Conservation (phyloP, 2,113 vertebrate species). For the Phylloscopus whistleri region DNA sequence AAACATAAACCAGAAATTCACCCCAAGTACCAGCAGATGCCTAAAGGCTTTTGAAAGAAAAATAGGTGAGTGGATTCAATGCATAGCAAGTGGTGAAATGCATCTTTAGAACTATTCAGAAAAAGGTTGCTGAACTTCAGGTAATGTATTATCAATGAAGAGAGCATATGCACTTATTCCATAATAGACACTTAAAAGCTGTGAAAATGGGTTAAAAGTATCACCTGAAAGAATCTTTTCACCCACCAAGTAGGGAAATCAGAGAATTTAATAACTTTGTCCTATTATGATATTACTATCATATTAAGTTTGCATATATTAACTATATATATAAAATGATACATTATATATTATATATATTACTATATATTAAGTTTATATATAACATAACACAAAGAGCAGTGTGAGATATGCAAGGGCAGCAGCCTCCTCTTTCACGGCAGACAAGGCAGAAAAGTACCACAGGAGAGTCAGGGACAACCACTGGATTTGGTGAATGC, state of each 20-base stretch:
- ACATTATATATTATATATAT: neutral
- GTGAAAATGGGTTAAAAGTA: neutral
- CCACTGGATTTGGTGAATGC: neutral
- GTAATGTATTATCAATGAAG: neutral
- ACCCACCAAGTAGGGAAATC: neutral
- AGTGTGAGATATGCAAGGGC: neutral
- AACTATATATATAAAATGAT: too few relatives aligned
- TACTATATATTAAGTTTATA: neutral
- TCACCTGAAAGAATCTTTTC: neutral
- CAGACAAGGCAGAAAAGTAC: neutral
- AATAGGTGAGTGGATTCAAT: neutral
- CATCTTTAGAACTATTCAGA: neutral
- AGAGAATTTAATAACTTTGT: neutral
- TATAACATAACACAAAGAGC: neutral
- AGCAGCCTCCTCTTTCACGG: neutral
- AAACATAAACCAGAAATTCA: neutral
- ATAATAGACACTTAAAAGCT: neutral
- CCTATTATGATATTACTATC: neutral
- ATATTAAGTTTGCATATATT: neutral
- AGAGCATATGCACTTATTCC: neutral
- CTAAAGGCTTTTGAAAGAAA: neutral
- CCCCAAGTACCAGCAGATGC: neutral
- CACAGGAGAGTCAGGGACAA: neutral
- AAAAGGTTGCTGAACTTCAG: neutral
- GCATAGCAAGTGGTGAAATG: neutral